Evolutionary conservation across 2,888 invertebrate species (phyloP), one percentile per base, ranked within the genome.

Genomic region (Ernsta delagoae): DNA sequence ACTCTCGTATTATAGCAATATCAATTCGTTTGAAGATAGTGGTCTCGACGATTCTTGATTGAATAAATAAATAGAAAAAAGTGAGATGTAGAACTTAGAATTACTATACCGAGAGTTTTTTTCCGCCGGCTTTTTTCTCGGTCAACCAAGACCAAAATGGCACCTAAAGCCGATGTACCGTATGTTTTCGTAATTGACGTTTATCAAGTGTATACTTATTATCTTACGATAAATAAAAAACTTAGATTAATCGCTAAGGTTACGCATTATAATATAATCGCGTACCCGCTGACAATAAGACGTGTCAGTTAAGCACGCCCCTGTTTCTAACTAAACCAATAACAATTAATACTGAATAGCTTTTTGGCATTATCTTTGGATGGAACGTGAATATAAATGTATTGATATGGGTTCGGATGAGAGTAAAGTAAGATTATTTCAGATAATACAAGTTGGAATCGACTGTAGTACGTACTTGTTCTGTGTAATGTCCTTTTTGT

Each of bases 321-420:
- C 53, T 53, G 53, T 53, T 53, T 66, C 53, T 50, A 66, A 66
- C 65, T 66, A 66, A 66, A 59, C 65, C 65, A 66, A 66, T 66
- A 66, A 59, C 65, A 66, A 66, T 66, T 66, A 66, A 66, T 66
- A 66, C 65, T 31, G 65, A 41, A 48, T 53, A 66, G 65, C 65
- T 59, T 66, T 65, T 66, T 66, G 65, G 65, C 53, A 59, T 66
- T 53, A 60, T 66, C 59, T 66, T 59, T 24, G 59, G 65, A 66
- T 53, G 59, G 41, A 31, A 66, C 59, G 53, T 66, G 65, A 66
- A 66, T 66, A 59, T 66, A 66, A 66, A 66, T 66, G 66, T 60
- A 59, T 60, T 43, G 53, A 66, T 66, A 53, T 60, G 66, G 53
- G 59, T 48, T 41, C 59, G 24, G 53, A 65, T 53, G 24, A 41